These are phyloP conservation scores for Benitochromis conjunctus DNA, from an alignment of 2,113 vertebrate species.

Conservation along the genomic window DNA sequence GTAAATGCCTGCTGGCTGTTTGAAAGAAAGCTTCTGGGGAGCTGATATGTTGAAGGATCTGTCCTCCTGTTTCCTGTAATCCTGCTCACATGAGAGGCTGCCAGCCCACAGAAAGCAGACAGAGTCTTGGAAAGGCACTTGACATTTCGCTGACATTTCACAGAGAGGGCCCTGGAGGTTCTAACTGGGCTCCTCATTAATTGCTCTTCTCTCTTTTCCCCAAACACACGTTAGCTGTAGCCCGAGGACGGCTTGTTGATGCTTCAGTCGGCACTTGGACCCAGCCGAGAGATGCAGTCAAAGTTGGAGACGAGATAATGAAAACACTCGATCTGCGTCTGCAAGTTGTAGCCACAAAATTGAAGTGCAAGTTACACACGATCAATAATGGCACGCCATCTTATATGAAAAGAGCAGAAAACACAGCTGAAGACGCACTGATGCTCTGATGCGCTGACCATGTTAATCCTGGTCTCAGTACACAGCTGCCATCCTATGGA, in stretches of 20 bases:
- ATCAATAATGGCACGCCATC: neutral
- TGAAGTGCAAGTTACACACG: neutral
- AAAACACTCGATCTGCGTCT: neutral
- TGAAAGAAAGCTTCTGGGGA: constrained; percentile 23
- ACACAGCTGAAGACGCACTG: neutral
- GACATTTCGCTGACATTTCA: constrained; percentile 70
- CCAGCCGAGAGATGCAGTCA: constrained; percentile 1
- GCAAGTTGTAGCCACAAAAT: neutral
- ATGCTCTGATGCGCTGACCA: neutral
- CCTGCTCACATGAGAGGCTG: constrained; percentile 30
- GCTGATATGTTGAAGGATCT: constrained; percentile 33
- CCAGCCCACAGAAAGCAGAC: constrained; percentile 25
- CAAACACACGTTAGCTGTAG: constrained; percentile 21
- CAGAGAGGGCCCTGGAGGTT: constrained; percentile 31
- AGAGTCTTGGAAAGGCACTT: constrained; percentile 54
- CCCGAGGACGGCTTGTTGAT: constrained; percentile 8
- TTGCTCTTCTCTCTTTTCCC: neutral
- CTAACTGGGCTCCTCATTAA: constrained; percentile 46
- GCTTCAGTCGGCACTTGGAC: constrained; percentile 3
- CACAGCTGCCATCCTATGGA: constrained; percentile 67
- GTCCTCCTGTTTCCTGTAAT: constrained; percentile 45
- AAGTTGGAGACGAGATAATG: constrained; percentile 10
- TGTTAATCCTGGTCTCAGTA: constrained; percentile 12
- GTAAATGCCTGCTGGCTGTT: constrained; percentile 16
- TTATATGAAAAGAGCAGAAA: neutral